These are phyloP conservation scores for Myrmecophaga tridactyla DNA, from an alignment of 2,113 vertebrate genomes.

Conservation along the genomic window DNA sequence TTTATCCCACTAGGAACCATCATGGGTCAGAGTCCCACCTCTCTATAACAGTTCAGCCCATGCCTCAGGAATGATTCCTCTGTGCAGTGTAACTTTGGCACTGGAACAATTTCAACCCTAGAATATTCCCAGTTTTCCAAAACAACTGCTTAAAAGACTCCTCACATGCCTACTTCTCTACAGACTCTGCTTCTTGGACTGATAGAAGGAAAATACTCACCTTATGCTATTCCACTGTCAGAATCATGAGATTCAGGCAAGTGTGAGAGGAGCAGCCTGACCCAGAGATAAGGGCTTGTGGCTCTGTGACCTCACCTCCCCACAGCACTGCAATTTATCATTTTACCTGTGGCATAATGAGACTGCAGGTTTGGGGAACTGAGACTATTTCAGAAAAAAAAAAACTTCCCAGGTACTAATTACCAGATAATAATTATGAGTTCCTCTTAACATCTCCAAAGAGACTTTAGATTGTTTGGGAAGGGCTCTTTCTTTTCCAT, in stretches of 20 bases:
- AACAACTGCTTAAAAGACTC: neutral
- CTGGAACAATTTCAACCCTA: neutral
- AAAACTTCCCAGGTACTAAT: neutral
- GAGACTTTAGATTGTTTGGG: neutral
- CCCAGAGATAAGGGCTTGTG: neutral
- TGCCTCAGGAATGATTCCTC: neutral
- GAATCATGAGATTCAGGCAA: fast-evolving
- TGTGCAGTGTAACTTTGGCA: neutral
- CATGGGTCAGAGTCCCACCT: no score
- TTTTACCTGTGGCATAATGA: no score
- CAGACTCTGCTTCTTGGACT: neutral
- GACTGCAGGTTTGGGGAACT: neutral
- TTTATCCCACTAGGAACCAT: neutral
- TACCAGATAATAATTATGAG: neutral
- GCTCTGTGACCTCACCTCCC: neutral
- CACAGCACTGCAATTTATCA: neutral
- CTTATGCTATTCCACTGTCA: no score
- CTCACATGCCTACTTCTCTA: neutral
- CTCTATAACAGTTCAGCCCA: neutral
- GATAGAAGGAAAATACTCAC: neutral
- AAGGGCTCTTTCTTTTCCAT: neutral
- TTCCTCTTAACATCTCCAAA: neutral
- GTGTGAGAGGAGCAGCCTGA: neutral
- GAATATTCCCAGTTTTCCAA: neutral
- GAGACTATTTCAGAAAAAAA: neutral